phyloP scores from a whole-genome alignment of 2,888 invertebrate genomes.

The Pyralis farinalis region DNA sequence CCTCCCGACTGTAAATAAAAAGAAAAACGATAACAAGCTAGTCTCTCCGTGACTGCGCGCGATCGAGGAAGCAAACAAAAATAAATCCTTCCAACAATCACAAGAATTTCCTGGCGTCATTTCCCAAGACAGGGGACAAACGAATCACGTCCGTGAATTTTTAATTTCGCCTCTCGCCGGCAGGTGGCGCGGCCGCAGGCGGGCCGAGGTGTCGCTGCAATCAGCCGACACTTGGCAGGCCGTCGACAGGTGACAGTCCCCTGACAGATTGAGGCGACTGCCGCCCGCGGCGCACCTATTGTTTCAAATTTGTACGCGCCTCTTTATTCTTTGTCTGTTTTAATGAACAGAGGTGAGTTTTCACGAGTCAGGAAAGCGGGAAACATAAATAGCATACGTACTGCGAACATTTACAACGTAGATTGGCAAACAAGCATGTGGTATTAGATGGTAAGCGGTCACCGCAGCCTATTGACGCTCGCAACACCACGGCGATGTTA shows the following conservation, averaged over 20 bases:
- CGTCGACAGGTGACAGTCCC: slow-evolving; percentile 53
- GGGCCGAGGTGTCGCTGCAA: slow-evolving; percentile 41
- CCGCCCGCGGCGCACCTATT: slow-evolving; percentile 41
- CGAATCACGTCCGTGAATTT: slow-evolving; percentile 14
- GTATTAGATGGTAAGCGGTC: no score
- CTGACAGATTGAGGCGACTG: slow-evolving; percentile 69
- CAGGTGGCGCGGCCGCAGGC: slow-evolving; percentile 39
- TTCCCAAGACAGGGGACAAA: background rate
- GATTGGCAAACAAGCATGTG: no score
- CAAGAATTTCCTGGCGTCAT: background rate
- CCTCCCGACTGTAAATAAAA: no score
- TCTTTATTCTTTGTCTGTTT: slow-evolving; percentile 35
- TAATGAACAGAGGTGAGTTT: slow-evolving; percentile 3
- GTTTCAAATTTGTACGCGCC: slow-evolving; percentile 42
- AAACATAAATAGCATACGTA: no score
- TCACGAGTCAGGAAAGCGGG: background rate
- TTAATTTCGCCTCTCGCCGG: slow-evolving; percentile 20
- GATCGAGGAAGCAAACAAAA: no score
- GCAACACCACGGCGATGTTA: no score
- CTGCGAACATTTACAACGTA: no score
- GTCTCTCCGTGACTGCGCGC: no score
- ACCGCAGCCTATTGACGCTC: no score
- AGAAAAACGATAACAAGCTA: no score
- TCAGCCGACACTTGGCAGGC: slow-evolving; percentile 57
- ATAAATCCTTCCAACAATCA: no score